phyloP scores from a whole-genome alignment of 2,113 vertebrate genomes.

The Dermatemys mawii region DNA sequence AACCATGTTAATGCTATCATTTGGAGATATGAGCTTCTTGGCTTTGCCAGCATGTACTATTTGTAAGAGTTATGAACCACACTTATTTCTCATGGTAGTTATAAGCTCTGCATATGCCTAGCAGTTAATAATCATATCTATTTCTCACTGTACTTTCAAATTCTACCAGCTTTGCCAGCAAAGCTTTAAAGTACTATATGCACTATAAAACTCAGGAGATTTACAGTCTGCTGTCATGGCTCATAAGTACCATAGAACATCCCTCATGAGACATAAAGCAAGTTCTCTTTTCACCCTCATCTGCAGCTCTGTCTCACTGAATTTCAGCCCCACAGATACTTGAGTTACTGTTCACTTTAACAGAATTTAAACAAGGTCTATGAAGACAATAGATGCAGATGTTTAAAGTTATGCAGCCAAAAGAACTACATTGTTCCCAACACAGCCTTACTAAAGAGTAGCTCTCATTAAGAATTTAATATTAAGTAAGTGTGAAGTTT shows the following conservation, averaged over 20 bases:
- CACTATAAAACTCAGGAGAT: not conserved
- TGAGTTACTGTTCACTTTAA: not conserved
- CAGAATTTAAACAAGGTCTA: not conserved
- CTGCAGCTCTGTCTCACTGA: not conserved
- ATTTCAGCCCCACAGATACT: not conserved
- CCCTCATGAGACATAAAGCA: not conserved
- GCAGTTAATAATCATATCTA: not conserved
- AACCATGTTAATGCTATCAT: not conserved
- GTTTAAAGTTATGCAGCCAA: not conserved
- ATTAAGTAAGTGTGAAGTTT: not conserved
- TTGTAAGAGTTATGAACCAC: not conserved
- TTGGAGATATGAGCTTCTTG: not conserved
- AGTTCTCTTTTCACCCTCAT: not conserved
- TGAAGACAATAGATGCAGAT: not conserved
- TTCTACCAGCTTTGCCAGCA: not conserved
- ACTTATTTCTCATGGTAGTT: not conserved
- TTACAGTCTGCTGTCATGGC: not conserved
- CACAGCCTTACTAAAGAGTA: not conserved
- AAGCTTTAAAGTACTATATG: not conserved
- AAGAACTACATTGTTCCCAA: not conserved
- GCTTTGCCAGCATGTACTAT: not conserved
- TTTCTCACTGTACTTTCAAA: not conserved
- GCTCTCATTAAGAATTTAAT: not conserved
- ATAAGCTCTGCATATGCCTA: not conserved
- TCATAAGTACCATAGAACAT: not conserved